Conservation (phyloP, 2,113 vertebrate genomes). For the Pachyramphus minor region DNA sequence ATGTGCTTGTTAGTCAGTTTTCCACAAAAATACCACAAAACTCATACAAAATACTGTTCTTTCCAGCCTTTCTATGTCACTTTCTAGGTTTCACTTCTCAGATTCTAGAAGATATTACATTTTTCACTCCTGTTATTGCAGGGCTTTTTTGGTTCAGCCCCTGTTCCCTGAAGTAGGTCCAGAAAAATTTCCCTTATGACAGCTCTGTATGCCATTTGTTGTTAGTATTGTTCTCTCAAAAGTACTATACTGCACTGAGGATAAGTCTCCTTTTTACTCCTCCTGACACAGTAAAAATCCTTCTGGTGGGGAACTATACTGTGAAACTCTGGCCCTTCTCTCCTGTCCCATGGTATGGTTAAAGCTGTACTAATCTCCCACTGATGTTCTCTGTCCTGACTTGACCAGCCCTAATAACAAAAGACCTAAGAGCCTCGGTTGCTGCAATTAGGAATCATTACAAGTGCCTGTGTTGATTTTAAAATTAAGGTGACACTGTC, state of each 20-base stretch:
- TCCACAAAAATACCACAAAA: not conserved
- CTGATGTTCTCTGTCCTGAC: not conserved
- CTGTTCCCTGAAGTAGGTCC: not conserved
- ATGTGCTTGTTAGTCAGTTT: conserved; percentile 28
- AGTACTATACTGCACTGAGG: not conserved
- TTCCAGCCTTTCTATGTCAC: not conserved
- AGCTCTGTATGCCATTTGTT: not conserved
- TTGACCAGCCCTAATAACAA: not conserved
- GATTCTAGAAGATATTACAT: not conserved
- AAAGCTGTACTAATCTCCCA: not conserved
- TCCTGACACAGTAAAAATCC: not conserved
- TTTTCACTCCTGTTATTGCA: not conserved
- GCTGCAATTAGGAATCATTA: not conserved
- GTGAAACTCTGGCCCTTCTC: not conserved
- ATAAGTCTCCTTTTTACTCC: not conserved
- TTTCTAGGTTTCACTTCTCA: conserved; percentile 2
- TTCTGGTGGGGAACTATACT: not conserved
- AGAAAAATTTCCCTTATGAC: not conserved
- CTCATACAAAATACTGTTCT: not conserved
- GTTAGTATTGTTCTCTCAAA: not conserved
- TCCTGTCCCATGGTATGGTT: not conserved
- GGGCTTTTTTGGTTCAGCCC: not conserved
- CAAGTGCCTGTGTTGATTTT: not conserved
- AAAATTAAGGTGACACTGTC: not conserved
- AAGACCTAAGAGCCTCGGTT: not conserved